Evolutionary conservation across 1,140 invertebrate species (phyloP), one percentile per base, ranked within the genome.

Genomic region (Pseudobourletiella spinata): DNA sequence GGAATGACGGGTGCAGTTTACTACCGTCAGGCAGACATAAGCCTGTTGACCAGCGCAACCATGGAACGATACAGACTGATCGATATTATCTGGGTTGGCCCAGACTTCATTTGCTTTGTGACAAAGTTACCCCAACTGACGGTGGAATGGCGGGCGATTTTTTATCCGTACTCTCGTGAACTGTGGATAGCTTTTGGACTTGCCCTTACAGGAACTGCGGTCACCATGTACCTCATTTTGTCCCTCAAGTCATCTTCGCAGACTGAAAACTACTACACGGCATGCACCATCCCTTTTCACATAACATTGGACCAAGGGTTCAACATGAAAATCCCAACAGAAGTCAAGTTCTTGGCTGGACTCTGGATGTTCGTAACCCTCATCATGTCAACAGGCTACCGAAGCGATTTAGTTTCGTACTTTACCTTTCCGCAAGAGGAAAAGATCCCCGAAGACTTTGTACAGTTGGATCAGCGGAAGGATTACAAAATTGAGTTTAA

Each of bases 401-500:
- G 51, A 11, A 54, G 51, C 29, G 28, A 54, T 26, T 26, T 54
- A 15, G 28, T 54, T 26, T 24, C 16, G 24, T 54, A 28, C 29
- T 54, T 54, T 28, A 54, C 6, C 29, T 54, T 54, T 26, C 51
- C 51, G 8, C 22, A 54, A 54, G 6, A 11, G 16, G 51, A 54
- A 54, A 26, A 22, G 6, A 18, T 54, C 24, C 51, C 51, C 8
- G 6, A 16, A 28, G 51, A 54, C 24, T 54, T 54, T 22, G 29
- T 14, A 30, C 15, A 20, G 15, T 20, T 54, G 14, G 51, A 11
- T 30, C 3, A 24, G 6, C 14, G 24, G 29, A 20, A 54, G 18
- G 51, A 54, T 54, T 54, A 28, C 28, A 28, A 25, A 25, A 54
- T 54, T 54, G 15, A 22, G 24, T 54, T 28, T 26, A 25, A 54